phyloP scores from a whole-genome alignment of 1,140 invertebrate species.

The Prorops nasuta region DNA sequence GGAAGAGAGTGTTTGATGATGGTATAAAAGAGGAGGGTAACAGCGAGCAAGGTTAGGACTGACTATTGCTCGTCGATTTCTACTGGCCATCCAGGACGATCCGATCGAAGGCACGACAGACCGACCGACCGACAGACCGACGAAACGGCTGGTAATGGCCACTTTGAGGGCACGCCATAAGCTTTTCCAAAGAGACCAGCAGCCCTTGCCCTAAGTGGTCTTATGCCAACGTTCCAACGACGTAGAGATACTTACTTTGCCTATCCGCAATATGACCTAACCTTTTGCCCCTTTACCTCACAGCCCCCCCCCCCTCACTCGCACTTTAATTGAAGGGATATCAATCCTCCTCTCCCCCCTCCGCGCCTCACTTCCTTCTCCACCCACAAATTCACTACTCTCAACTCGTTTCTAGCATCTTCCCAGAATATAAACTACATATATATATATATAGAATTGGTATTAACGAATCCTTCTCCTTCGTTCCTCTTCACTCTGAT shows the following conservation, averaged over 20 bases:
- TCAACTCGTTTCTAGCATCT: too few relatives aligned
- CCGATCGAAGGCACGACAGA: too few relatives aligned
- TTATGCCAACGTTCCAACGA: constrained; percentile 40
- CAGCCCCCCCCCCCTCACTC: constrained; percentile 5
- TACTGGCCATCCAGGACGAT: constrained; percentile 22
- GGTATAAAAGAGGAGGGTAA: too few relatives aligned
- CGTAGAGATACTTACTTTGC: constrained; percentile 38
- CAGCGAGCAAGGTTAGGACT: constrained; percentile 10
- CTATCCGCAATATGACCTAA: constrained; percentile 39
- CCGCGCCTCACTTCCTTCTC: neutral
- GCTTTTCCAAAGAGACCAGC: constrained; percentile 39
- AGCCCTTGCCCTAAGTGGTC: constrained; percentile 42
- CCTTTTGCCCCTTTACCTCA: constrained; percentile 21
- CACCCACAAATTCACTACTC: too few relatives aligned
- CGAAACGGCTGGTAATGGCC: constrained; percentile 46
- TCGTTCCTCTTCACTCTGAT: too few relatives aligned
- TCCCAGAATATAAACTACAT: too few relatives aligned
- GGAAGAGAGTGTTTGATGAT: neutral
- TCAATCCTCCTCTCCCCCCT: constrained; percentile 16
- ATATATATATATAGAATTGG: too few relatives aligned
- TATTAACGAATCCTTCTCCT: too few relatives aligned
- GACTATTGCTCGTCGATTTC: constrained; percentile 26
- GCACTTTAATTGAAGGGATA: constrained; percentile 36
- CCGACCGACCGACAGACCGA: too few relatives aligned
- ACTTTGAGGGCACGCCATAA: constrained; percentile 50